Base-by-base conservation (phyloP, 2,888 invertebrate species). In the Drosophila neonasuta region DNA sequence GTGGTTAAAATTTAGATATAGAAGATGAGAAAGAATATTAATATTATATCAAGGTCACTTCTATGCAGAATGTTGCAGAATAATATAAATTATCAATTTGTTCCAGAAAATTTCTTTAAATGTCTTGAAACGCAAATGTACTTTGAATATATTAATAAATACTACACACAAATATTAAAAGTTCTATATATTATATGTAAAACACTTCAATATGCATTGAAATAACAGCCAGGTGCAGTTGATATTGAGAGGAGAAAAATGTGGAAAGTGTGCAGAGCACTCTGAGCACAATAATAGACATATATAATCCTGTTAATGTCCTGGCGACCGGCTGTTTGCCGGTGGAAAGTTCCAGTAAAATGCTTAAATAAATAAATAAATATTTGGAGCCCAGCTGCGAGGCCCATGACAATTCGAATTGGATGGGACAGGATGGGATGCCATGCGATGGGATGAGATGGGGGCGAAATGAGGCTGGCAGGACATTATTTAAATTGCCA, bases 401-500 rank as follows among this genome's bases (percentile, higher is more conserved):
- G 61, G 52, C 7, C 41, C 55, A 59, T 71, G 71, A 74, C 76
- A 75, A 75, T 66, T 59, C 8, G 13, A 42, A 54, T 45, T 48
- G 55, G 58, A 44, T 44, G 51, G 46, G 34, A 42, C 4, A 6
- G 17, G 50, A 11, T 36, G 42, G 32, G 20, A 36, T 5, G n/a
- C n/a, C n/a, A n/a, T 11, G 42, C 8, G 15, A 4, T 2, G 34
- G 8, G 32, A 42, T 42, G 24, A 24, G 24, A 5, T 24, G 24
- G 1, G 55, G 17, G 57, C 20, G 42, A 48, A 24, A 30, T 48
- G 55, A 46, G 52, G 36, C 30, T 56, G 66, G 60, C 57, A 74
- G 72, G 79, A 71, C 79, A 79, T 79, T 79, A 79, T 79, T 79
- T 79, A 79, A 79, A 79, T 79, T 74, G 70, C 74, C 79, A 79